Evolutionary conservation across 2,797 vertebrate genomes (phyloP).

Genomic region (Balearica regulorum): DNA sequence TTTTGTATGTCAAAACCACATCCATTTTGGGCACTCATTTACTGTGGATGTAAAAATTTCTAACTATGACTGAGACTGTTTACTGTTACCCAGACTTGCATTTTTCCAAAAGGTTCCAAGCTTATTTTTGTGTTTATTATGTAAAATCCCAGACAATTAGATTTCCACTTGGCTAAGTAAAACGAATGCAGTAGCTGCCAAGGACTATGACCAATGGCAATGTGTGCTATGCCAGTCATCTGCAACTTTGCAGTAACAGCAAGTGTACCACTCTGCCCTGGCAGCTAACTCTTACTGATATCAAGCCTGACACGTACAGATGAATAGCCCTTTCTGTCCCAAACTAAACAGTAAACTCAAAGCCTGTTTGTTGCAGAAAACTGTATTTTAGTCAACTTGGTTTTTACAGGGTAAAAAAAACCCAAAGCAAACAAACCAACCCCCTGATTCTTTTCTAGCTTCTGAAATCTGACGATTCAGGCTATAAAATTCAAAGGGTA

Average conservation of each 20-base stretch:
- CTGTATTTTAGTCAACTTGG: not conserved
- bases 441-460: not conserved
- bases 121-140: not conserved
- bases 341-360: not conserved
- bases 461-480: not conserved
- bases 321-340: not conserved
- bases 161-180: not conserved
- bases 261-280: fast-evolving
- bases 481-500: not conserved
- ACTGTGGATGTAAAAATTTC: not conserved
- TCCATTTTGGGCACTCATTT: not conserved
- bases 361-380: not conserved
- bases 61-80: not conserved
- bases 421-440: not conserved
- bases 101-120: not conserved
- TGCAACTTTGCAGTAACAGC: not conserved
- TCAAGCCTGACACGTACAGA: not conserved
- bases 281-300: not conserved
- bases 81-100: not conserved
- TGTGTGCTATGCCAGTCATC: not conserved
- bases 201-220: not conserved
- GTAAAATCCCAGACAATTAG: not conserved
- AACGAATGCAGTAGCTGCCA: not conserved
- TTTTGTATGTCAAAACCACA: not conserved
- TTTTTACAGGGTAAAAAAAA: not conserved